Evolutionary conservation across 2,888 invertebrate species (phyloP), one percentile per base, ranked within the genome.

Genomic region (Phorcus lineatus): DNA sequence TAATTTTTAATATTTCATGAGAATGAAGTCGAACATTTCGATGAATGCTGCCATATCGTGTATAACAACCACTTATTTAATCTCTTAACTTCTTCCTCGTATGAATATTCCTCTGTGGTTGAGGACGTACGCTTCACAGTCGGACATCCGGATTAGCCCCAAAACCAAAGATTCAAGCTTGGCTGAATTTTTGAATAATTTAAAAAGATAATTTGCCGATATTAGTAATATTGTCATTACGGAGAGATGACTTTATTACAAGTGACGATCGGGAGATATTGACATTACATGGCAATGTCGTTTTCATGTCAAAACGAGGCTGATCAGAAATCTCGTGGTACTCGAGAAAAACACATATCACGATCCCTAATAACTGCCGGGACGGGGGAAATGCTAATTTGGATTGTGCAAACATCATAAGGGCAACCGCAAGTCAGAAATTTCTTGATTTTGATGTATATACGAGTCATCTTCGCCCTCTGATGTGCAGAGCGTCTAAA

Each of bases 131-230:
- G 36, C 36, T 7, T n/a, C 31, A 17, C 13, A 17, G 36, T 19
- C 0, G 4, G 19, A 7, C 19, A 40, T 19, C 17, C 11, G 36
- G 70, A 31, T 70, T 70, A 70, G 70, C 70, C 70, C 17, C 11
- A 31, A 36, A 70, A 70, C n/a, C 70, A 70, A 36, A 70, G 36
- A 70, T 36, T 70, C 11, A 16, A 16, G 40, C 36, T 36, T 70
- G 36, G 70, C 19, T 36, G 70, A 31, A 70, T 70, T 31, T 70
- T 36, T 70, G 70, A 70, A 70, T 70, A 70, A 36, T 70, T 70
- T 70, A 40, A 70, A 70, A 70, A 70, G 70, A 70, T 70, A 70
- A 70, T 70, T 70, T 70, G 70, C 70, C 36, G 70, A 70, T 70
- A 36, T n/a, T 31, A 36, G 70, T 70, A 70, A 70, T 70, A 70